Evolutionary conservation across 2,113 vertebrate genomes (phyloP), one percentile per base, ranked within the genome.

Genomic region (Spheniscus mendiculus): DNA sequence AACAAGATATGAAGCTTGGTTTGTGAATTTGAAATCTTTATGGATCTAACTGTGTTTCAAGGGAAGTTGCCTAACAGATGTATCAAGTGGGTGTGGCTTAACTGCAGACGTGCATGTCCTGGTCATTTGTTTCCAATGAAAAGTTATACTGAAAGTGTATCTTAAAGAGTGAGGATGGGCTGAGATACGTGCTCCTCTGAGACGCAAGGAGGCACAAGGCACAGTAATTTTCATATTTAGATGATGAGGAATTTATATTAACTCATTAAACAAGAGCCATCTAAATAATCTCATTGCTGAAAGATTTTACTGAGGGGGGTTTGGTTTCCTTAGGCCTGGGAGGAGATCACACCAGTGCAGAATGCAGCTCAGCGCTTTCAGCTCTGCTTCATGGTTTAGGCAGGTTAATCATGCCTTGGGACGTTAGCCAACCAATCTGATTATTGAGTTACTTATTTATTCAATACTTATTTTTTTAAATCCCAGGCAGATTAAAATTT

Each of bases 401-500:
- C 50, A 89, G 76, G 50, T 92, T 91, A 59, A 81, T 93, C 26
- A 6, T n/a, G 38, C 69, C 56, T 47, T 56, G 87, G 87, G 87
- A 84, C 5, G 2, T 25, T 40, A 67, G 87, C 91, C 89, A 96
- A 27, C 72, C 81, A 34, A 44, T 71, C 77, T 82, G 89, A 89
- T 87, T 71, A 91, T 45, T 30, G 26, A 95, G 38, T 83, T 70
- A n/a, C 50, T 94, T 93, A 72, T 72, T 96, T 92, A 89, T 82
- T 91, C 87, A 87, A 47, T 78, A 59, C 65, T 87, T 92, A 30
- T 34, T 80, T 76, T 79, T 58, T 22, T 79, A 89, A 94, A 89
- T 91, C 87, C 81, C 47, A 63, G 29, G 65, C 83, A 95, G 94
- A 89, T 82, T 74, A 91, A 78, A 84, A 87, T 71, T 84, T 96